A percentile compares a stretch with the other conserved stretches of the same genome.
These are phyloP conservation scores for Leuciscus waleckii DNA, from an alignment of 2,797 vertebrate genomes.

Conservation along the genomic window DNA sequence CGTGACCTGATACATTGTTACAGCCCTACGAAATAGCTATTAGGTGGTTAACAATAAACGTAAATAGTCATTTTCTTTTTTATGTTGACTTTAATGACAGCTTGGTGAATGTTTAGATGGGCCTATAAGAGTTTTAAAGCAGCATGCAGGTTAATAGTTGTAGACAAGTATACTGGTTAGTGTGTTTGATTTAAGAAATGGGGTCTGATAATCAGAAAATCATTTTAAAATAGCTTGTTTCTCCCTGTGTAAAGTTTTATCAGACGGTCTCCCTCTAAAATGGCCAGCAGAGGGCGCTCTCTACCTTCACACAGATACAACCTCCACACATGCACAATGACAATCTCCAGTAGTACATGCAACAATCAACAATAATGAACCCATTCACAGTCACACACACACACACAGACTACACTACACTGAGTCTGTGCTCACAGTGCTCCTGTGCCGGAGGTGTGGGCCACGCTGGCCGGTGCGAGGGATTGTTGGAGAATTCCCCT, in stretches of 20 bases:
- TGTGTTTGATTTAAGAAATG: background rate
- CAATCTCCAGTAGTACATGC: constrained; percentile 18
- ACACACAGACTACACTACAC: constrained; percentile 43
- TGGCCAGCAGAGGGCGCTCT: constrained; percentile 27
- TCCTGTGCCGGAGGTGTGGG: constrained; percentile 65
- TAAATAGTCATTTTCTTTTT: background rate
- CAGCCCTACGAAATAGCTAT: background rate
- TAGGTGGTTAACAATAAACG: background rate
- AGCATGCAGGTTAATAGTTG: background rate
- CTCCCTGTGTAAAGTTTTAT: background rate
- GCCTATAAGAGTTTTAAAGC: background rate
- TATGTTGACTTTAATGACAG: background rate
- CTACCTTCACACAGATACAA: constrained; percentile 28
- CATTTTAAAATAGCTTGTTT: background rate
- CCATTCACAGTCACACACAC: constrained; percentile 17
- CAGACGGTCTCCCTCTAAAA: background rate
- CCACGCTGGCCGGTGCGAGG: constrained; percentile 66
- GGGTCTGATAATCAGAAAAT: background rate
- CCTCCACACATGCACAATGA: constrained; percentile 32
- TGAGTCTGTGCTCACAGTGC: constrained; percentile 55
- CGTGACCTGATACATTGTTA: background rate
- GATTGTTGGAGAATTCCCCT: constrained; percentile 74
- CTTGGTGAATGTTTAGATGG: background rate
- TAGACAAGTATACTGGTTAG: background rate
- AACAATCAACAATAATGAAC: background rate